Conservation (phyloP, 1,140 invertebrate species). For the Prorops nasuta region DNA sequence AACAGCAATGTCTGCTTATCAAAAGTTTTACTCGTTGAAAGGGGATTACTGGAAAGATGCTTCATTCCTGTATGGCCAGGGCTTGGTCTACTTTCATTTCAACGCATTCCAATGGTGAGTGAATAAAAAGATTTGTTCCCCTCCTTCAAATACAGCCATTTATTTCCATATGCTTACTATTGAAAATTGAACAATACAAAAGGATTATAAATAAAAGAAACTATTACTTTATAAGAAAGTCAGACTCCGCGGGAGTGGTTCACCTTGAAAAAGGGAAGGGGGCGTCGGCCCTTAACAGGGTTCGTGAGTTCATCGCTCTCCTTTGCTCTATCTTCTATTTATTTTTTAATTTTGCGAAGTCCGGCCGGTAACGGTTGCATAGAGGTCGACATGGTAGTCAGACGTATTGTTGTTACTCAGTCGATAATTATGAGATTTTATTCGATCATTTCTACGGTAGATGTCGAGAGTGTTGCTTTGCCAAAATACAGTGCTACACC, state of each 20-base stretch:
- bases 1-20: constrained; percentile 91
- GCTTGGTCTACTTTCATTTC: constrained; percentile 93
- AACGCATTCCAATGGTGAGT: constrained; percentile 95
- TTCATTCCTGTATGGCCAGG: constrained; percentile 88
- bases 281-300: constrained; percentile 40
- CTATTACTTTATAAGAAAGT: too few relatives aligned
- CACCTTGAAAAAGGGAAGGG: constrained; percentile 48
- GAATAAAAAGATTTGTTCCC: too few relatives aligned
- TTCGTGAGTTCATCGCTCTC: constrained; percentile 35
- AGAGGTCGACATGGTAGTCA: too few relatives aligned
- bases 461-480: neutral
- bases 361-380: neutral
- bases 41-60: constrained; percentile 88
- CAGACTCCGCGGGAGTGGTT: constrained; percentile 45
- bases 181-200: too few relatives aligned
- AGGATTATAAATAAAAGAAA: too few relatives aligned
- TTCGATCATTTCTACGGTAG: neutral
- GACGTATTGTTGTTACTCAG: too few relatives aligned
- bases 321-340: constrained; percentile 13
- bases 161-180: too few relatives aligned
- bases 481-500: neutral
- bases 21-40: constrained; percentile 82
- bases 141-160: too few relatives aligned
- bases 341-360: constrained; percentile 27
- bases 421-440: too few relatives aligned